phyloP scores from a whole-genome alignment of 2,797 vertebrate genomes.

The Tamandua tetradactyla region DNA sequence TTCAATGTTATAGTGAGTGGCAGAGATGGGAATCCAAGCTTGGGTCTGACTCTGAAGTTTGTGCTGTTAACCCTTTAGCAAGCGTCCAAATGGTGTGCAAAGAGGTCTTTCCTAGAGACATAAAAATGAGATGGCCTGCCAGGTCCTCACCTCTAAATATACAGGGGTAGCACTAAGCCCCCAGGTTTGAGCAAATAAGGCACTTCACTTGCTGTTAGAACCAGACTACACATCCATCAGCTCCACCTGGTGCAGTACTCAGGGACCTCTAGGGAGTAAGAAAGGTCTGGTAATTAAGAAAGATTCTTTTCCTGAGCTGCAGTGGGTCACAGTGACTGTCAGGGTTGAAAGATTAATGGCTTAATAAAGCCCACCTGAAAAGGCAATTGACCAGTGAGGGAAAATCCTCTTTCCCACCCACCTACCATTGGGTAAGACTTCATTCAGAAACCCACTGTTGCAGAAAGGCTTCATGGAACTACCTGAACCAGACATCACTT shows the following conservation, averaged over 20 bases:
- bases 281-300: conserved; percentile 78
- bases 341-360: conserved; percentile 65
- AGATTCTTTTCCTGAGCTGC: conserved; percentile 71
- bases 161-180: neutral
- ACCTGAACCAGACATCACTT: neutral
- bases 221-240: conserved; percentile 48
- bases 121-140: conserved; percentile 39
- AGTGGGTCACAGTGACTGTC: conserved; percentile 75
- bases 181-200: conserved; percentile 40
- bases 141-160: neutral
- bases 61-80: conserved; percentile 2
- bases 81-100: neutral
- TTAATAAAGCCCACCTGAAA: conserved; percentile 79
- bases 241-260: conserved; percentile 67
- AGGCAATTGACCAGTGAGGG: conserved; percentile 68
- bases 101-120: conserved; percentile 44
- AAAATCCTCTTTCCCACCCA: conserved; percentile 46
- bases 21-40: neutral
- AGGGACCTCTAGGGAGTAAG: conserved; percentile 66
- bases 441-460: neutral
- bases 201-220: conserved; percentile 28
- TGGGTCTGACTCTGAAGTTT: neutral
- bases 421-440: neutral
- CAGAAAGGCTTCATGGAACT: neutral
- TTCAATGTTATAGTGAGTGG: neutral